Evolutionary conservation across 2,888 invertebrate species (phyloP), one percentile per base, ranked within the genome.

Genomic region (Isotomurus palustris): DNA sequence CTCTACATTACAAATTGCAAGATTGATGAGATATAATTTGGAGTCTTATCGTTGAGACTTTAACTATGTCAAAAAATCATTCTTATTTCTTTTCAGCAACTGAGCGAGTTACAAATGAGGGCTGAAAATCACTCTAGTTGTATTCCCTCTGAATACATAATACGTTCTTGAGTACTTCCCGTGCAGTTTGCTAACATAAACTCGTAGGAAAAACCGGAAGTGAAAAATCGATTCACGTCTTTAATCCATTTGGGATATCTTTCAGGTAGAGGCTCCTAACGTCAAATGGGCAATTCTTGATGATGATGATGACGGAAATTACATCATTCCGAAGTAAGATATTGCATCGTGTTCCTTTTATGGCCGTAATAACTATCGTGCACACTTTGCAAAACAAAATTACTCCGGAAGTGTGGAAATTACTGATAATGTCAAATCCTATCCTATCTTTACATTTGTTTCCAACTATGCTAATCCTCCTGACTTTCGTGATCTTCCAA

Each of bases 261-360:
- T 41, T 8, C 17, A 82, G 84, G 81, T 87, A 1, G 74, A 78
- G 53, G 87, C 88, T 2, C 82, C 85, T 0, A 87, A 87, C 84
- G 70, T 84, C 2, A 82, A 79, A 61, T 76, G 80, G 47, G 78
- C 76, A 1, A 69, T 84, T n/a, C 62, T 84, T 1, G 83, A 83
- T 61, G 82, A 83, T 51, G 78, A 79, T 40, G 64, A 61, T 29
- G 77, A 78, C 53, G 83, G 83, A 28, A 79, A 82, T 72, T 90
- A 90, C 70, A 81, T 90, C 12, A 84, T 91, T 73, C 87, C 88
- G 14, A 90, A 89, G 88, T 88, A 78, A 78, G 78, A 74, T 61
- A 27, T 56, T 56, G 28, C 48, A 36, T 35, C 38, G 32, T 47
- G n/a, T 50, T 2, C 38, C 25, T 50, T 28, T 50, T 43, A 43